Conservation (phyloP, 2,797 vertebrate genomes). For the Thamnophis elegans region DNA sequence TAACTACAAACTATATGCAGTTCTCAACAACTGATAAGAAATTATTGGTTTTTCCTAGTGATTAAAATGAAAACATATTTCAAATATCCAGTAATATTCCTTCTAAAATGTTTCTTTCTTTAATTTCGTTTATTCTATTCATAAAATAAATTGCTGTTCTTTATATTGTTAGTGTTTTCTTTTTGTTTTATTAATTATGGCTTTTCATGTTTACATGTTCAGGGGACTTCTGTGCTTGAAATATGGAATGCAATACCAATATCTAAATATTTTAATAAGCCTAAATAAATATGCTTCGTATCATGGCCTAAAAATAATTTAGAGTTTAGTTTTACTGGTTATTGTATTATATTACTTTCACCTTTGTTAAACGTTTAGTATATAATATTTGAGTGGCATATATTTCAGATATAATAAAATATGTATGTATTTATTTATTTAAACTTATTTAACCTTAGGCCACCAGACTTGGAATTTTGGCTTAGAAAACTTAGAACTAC, state of each 20-base stretch:
- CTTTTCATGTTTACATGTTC: background rate
- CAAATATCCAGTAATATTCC: background rate
- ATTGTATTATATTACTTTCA: background rate
- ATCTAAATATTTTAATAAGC: background rate
- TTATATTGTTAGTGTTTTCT: background rate
- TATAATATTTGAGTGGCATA: background rate
- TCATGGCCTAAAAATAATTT: background rate
- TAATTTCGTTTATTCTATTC: background rate
- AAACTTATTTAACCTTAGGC: no score
- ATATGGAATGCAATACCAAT: background rate
- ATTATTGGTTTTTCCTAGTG: background rate
- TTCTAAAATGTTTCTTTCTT: background rate
- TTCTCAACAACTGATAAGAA: background rate
- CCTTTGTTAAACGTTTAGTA: background rate
- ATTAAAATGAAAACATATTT: background rate
- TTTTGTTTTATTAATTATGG: background rate
- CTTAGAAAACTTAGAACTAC: no score
- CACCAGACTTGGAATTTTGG: no score
- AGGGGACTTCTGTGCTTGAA: background rate
- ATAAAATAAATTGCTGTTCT: background rate
- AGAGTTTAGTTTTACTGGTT: background rate
- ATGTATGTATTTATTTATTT: background rate
- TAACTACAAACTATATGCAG: background rate
- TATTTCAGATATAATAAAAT: background rate
- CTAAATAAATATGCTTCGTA: background rate